Conservation (phyloP, 2,888 invertebrate genomes). For the Conistra vaccinii region DNA sequence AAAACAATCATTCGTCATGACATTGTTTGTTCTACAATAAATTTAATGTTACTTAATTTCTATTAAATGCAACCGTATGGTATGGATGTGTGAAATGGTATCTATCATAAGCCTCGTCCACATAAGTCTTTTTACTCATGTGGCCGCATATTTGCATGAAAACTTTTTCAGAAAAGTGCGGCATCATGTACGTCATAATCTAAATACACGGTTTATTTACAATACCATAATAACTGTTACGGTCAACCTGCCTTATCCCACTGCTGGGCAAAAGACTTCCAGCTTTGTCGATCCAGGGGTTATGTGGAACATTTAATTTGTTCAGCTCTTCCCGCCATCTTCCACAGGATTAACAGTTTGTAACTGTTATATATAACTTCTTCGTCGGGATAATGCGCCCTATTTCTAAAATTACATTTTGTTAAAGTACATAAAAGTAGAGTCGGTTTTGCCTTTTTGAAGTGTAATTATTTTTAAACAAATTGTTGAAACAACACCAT, state of each 20-base stretch:
- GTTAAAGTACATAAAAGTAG: background rate
- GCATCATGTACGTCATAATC: too few relatives aligned
- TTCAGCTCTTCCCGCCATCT: background rate
- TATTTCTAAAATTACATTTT: background rate
- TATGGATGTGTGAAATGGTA: slow-evolving; percentile 33
- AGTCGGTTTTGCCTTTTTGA: background rate
- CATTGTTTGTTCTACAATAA: slow-evolving; percentile 36
- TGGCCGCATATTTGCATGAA: background rate
- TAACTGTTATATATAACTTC: background rate
- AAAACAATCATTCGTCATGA: slow-evolving; percentile 56
- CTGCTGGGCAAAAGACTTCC: too few relatives aligned
- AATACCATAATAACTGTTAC: too few relatives aligned
- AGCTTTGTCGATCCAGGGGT: too few relatives aligned
- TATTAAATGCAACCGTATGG: slow-evolving; percentile 38
- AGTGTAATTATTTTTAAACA: background rate
- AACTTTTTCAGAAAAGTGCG: background rate
- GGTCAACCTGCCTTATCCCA: background rate
- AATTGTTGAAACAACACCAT: background rate
- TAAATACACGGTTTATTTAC: background rate
- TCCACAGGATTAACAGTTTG: background rate
- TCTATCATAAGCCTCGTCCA: background rate
- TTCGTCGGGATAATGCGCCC: background rate
- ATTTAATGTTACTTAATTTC: too few relatives aligned
- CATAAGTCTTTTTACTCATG: background rate
- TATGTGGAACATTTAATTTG: background rate